These are phyloP conservation scores for Tympanuchus pallidicinctus DNA, from an alignment of 2,113 vertebrate species.

Conservation along the genomic window DNA sequence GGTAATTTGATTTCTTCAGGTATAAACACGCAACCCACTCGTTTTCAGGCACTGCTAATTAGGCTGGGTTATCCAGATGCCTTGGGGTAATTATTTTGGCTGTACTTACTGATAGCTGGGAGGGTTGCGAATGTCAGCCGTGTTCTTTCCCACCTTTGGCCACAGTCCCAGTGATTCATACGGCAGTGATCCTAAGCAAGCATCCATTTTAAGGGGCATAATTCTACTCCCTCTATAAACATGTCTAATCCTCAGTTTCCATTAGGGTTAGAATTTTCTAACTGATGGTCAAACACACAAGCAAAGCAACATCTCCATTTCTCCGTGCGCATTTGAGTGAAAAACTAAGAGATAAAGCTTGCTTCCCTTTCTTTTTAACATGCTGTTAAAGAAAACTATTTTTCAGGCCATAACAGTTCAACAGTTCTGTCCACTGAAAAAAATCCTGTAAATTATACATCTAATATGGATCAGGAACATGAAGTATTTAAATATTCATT, in stretches of 20 bases:
- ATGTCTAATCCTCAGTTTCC: constrained; percentile 28
- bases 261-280: constrained; percentile 45
- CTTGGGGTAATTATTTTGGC: constrained; percentile 75
- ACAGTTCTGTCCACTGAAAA: background rate
- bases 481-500: background rate
- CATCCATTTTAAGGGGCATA: constrained; percentile 54
- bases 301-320: background rate
- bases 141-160: constrained; percentile 73
- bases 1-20: constrained; percentile 77
- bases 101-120: constrained; percentile 69
- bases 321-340: background rate
- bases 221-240: constrained; percentile 60
- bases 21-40: constrained; percentile 74
- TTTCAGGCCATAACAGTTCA: background rate
- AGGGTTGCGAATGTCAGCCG: constrained; percentile 61
- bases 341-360: background rate
- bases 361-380: background rate
- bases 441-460: background rate
- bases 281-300: constrained; percentile 22
- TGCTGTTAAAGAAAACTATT: background rate
- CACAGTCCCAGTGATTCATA: constrained; percentile 69
- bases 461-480: background rate
- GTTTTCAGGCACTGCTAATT: constrained; percentile 72
- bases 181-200: constrained; percentile 33
- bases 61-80: constrained; percentile 74